phyloP scores from a whole-genome alignment of 2,888 invertebrate genomes.

The Smittia sp. region DNA sequence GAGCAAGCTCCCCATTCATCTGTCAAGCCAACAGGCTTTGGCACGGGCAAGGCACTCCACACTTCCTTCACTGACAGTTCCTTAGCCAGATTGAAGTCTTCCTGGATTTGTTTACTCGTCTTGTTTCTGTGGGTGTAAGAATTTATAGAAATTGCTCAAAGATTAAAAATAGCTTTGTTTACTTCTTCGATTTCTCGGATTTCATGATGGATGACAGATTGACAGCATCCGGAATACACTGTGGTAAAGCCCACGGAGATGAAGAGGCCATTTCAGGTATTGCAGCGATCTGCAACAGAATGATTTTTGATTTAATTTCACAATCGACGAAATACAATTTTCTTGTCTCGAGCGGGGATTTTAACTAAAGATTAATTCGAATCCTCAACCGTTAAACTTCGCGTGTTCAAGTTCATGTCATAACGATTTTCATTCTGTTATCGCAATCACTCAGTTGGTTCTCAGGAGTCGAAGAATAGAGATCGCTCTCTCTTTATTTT shows the following conservation, averaged over 20 bases:
- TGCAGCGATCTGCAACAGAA: not conserved
- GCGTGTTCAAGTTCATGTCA: too few species aligned
- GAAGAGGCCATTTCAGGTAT: not conserved
- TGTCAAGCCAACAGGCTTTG: not conserved
- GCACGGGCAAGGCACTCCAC: not conserved
- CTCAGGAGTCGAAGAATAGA: too few species aligned
- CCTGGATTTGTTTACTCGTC: constrained; percentile 24
- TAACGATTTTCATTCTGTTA: too few species aligned
- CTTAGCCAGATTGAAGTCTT: constrained; percentile 33
- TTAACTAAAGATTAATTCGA: too few species aligned
- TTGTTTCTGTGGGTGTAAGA: not conserved
- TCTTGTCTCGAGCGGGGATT: too few species aligned
- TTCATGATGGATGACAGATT: constrained; percentile 15
- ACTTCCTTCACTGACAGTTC: not conserved
- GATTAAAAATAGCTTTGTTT: constrained; percentile 14
- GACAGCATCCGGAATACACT: not conserved
- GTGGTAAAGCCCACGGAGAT: not conserved
- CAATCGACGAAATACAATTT: too few species aligned
- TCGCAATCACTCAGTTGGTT: too few species aligned
- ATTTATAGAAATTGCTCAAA: not conserved
- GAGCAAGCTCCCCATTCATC: not conserved
- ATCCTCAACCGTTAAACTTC: too few species aligned
- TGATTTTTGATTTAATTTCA: not conserved
- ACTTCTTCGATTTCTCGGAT: constrained; percentile 33
- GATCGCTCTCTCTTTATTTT: too few species aligned